Evolutionary conservation across 2,888 invertebrate genomes (phyloP).

Genomic region (Ormia ochracea): DNA sequence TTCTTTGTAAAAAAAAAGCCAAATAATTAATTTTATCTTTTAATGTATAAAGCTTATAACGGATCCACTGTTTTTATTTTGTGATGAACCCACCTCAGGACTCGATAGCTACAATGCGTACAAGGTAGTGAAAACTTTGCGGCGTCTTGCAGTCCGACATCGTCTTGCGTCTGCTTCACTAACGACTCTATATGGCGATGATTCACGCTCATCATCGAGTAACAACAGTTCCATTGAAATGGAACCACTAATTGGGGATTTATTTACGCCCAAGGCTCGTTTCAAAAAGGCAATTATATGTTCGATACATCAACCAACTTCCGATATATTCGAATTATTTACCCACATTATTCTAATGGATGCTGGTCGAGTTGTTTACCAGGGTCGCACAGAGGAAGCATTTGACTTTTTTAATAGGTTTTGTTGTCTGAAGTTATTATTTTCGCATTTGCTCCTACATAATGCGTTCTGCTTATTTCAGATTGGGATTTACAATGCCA

Average conservation of each 20-base stretch:
- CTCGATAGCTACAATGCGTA: conserved; percentile 93
- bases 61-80: conserved; percentile 92
- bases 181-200: conserved; percentile 70
- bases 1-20: background rate
- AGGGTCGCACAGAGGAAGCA: conserved; percentile 85
- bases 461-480: conserved; percentile 74
- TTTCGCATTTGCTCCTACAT: no score
- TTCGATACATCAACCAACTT: conserved; percentile 94
- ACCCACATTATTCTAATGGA: conserved; percentile 87
- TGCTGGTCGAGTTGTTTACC: conserved; percentile 86
- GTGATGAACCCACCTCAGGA: conserved; percentile 96
- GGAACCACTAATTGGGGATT: conserved; percentile 67
- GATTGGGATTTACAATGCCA: conserved; percentile 83
- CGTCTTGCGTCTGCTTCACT: conserved; percentile 68
- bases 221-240: conserved; percentile 71
- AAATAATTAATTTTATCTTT: background rate
- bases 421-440: conserved; percentile 43
- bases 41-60: conserved; percentile 86
- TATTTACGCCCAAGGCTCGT: conserved; percentile 66
- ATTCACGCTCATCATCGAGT: conserved; percentile 67
- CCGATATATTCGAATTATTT: conserved; percentile 89
- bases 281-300: conserved; percentile 85
- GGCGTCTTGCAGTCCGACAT: conserved; percentile 79
- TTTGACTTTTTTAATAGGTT: conserved; percentile 83
- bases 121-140: conserved; percentile 84